Percentiles rank a stretch among this genome's conserved stretches.
Evolutionary conservation across 2,113 vertebrate species (phyloP).

Genomic region (Peromyscus californicus): DNA sequence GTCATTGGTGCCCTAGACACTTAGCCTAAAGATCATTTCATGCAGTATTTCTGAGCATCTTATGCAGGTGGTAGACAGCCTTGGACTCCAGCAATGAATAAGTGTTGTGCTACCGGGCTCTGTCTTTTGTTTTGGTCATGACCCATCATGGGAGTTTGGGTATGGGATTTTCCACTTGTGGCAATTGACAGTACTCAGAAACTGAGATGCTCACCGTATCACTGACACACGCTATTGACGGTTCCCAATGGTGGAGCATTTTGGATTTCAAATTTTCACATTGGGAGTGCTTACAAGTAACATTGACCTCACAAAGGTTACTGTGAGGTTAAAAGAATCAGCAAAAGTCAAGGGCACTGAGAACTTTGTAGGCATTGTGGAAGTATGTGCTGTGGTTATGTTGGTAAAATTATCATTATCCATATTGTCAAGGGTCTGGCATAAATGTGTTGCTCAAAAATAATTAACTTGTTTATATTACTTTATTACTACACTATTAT

Average conservation of each 20-base stretch:
- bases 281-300: not conserved
- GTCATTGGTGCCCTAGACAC: not conserved
- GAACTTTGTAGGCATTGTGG: not conserved
- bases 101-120: not conserved
- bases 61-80: not conserved
- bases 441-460: not conserved
- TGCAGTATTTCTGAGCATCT: not conserved
- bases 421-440: not conserved
- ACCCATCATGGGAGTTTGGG: not conserved
- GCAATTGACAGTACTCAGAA: not conserved
- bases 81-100: not conserved
- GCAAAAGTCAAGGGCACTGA: not conserved
- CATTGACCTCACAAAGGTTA: not conserved
- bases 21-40: not conserved
- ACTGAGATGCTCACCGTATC: not conserved
- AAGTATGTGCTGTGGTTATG: not conserved
- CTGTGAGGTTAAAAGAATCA: not conserved
- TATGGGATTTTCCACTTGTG: not conserved
- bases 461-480: not conserved
- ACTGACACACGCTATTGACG: not conserved
- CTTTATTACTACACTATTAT: conserved; percentile 16
- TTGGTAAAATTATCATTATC: not conserved
- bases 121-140: not conserved
- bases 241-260: not conserved
- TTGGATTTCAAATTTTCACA: not conserved